These are phyloP conservation scores for Brachionus manjavacas DNA, from an alignment of 1,140 invertebrate species.

Conservation along the genomic window DNA sequence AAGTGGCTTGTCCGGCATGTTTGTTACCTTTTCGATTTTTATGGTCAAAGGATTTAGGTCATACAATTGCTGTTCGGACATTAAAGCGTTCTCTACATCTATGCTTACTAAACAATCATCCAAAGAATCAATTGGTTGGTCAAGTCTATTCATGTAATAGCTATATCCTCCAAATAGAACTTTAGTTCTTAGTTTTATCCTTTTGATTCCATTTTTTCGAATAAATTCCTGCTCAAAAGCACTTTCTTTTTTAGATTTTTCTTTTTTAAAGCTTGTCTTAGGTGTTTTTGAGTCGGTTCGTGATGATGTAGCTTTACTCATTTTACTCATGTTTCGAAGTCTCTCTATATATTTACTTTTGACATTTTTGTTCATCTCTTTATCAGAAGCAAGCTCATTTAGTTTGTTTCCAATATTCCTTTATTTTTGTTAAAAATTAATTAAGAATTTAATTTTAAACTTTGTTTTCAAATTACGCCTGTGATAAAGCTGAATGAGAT, in stretches of 20 bases:
- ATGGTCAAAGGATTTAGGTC: conserved; percentile 55
- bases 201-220: conserved; percentile 51
- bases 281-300: not conserved
- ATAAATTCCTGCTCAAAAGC: conserved; percentile 48
- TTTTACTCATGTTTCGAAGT: conserved; percentile 44
- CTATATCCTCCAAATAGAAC: conserved; percentile 51
- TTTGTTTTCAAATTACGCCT: conserved; percentile 12
- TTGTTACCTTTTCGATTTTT: conserved; percentile 49
- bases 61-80: conserved; percentile 49
- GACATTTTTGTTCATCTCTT: conserved; percentile 34
- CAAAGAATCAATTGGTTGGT: conserved; percentile 48
- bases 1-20: conserved; percentile 51
- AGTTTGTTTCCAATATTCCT: conserved; percentile 2
- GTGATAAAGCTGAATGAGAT: conserved; percentile 14
- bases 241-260: conserved; percentile 46
- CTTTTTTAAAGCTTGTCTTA: conserved; percentile 35
- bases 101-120: conserved; percentile 53
- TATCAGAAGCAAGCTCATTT: conserved; percentile 29
- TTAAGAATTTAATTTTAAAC: not conserved
- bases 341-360: conserved; percentile 24
- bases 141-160: conserved; percentile 49
- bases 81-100: conserved; percentile 48
- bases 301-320: not conserved
- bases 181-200: conserved; percentile 49
- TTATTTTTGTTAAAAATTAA: not conserved